Conservation (phyloP, 2,888 invertebrate species). For the Cantharis nigra region DNA sequence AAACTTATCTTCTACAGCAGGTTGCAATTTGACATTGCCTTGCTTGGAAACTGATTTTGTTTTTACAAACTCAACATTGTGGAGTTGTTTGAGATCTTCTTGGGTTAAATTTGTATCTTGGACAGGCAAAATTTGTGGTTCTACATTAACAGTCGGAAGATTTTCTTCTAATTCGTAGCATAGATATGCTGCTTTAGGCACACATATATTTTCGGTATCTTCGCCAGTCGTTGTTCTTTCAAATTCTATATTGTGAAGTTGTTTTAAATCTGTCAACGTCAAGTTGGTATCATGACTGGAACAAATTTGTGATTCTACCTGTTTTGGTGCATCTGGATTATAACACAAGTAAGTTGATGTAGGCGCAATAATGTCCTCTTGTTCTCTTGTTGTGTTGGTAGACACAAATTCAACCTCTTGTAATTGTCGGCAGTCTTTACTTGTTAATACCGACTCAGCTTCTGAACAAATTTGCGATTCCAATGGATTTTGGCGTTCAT, state of each 20-base stretch:
- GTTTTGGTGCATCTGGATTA: conserved; percentile 33
- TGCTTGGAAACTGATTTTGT: neutral
- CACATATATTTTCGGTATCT: conserved; percentile 27
- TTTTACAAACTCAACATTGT: neutral
- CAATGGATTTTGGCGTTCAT: conserved; percentile 37
- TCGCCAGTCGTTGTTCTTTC: conserved; percentile 32
- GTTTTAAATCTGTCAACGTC: conserved; percentile 20
- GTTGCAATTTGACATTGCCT: neutral
- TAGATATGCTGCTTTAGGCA: conserved; percentile 45
- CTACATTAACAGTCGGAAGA: neutral
- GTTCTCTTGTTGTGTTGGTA: conserved; percentile 22
- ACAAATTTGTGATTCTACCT: conserved; percentile 29
- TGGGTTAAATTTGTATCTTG: neutral
- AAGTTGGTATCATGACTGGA: conserved; percentile 14
- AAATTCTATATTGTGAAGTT: conserved; percentile 35
- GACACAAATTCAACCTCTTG: conserved; percentile 33
- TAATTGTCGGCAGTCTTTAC: conserved; percentile 25
- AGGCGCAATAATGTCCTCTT: conserved; percentile 41
- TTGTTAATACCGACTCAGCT: conserved; percentile 13
- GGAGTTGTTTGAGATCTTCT: neutral
- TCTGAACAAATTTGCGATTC: conserved; percentile 28
- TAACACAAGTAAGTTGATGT: conserved; percentile 49
- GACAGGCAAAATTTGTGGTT: neutral
- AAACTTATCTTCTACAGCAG: neutral
- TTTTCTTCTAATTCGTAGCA: conserved; percentile 42